Evolutionary conservation across 2,888 invertebrate genomes (phyloP).

Genomic region (Calliphora vomitoria): DNA sequence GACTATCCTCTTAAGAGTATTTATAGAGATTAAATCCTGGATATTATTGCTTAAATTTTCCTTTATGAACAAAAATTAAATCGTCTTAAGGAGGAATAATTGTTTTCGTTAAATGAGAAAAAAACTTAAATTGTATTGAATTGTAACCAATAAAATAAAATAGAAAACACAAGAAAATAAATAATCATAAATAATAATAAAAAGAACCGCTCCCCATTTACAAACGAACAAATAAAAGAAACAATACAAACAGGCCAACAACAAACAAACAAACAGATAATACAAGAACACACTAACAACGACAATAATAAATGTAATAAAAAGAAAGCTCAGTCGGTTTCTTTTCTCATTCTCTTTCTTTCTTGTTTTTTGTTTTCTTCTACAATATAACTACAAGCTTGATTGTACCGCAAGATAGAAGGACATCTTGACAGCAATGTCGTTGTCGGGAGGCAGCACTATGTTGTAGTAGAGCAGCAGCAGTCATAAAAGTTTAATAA

Average conservation of each 20-base stretch:
- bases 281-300: neutral
- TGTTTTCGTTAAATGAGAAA: slow-evolving; percentile 9
- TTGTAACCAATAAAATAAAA: slow-evolving; percentile 33
- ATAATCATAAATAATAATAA: slow-evolving; percentile 14
- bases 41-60: slow-evolving; percentile 19
- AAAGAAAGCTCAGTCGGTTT: slow-evolving; percentile 4
- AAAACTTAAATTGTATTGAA: slow-evolving; percentile 33
- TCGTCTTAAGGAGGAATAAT: slow-evolving; percentile 17
- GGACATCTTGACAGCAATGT: neutral
- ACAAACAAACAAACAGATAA: neutral
- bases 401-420: slow-evolving; percentile 19
- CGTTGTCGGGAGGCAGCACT: slow-evolving; percentile 12
- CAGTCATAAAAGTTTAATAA: slow-evolving; percentile 59
- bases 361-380: neutral
- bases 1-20: slow-evolving; percentile 33
- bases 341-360: neutral
- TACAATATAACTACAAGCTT: neutral
- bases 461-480: slow-evolving; percentile 4
- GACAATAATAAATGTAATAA: slow-evolving; percentile 8
- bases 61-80: slow-evolving; percentile 19
- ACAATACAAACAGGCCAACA: neutral
- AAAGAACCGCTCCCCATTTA: neutral
- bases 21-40: slow-evolving; percentile 18
- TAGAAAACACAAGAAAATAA: neutral
- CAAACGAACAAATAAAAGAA: slow-evolving; percentile 12